Base-by-base conservation (phyloP, 2,797 vertebrate species). In the Fringilla coelebs region DNA sequence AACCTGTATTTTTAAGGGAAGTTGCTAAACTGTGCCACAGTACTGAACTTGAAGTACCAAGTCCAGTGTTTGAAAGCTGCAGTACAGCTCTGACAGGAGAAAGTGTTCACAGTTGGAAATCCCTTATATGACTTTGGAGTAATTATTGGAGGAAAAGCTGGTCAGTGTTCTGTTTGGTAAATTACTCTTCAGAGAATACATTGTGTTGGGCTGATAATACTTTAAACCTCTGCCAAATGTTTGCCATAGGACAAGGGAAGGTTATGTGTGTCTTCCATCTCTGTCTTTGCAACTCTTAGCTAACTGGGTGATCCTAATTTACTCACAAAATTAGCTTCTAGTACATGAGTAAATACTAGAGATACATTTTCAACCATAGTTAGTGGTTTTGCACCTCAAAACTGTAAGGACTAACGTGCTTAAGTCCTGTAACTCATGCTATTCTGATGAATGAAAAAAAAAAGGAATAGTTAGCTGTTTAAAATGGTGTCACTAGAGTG, bases 31-130 rank as follows among this genome's bases (percentile, higher is more conserved):
- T 25, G 0, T 49, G 16, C 14, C 18, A 2, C 5, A 15, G 10
- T 63, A 34, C 26, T 70, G 71, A 71, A 45, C 48, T 78, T 16
- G 8, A 31, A 68, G 40, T 48, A 26, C 11, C 4, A 62, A 31
- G 31, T 58, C 8, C 11, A 4, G 18, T 31, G 10, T 62, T 85
- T 73, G 48, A 60, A 82, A 85, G n/a, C 46, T 70, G 60, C 4
- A 10, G 3, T 34, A 5, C 0, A 0, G 4, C 17, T 17, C 43
- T 32, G 22, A 40, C 7, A 57, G 41, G 26, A 68, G 83, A 66
- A 78, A 74, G 21, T 43, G 12, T 31, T 90, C n/a, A n/a, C 49
- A 26, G 43, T 1, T 92, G 43, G 26, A 84, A 88, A 26, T 89
- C 31, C 36, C 85, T 63, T 57, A 21, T 45, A 4, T 76, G 49